Evolutionary conservation across 35 echinoderm and acorn worm species (phyloP), one percentile per base, ranked within the genome.

Genomic region (Ophiothrix spiculata): DNA sequence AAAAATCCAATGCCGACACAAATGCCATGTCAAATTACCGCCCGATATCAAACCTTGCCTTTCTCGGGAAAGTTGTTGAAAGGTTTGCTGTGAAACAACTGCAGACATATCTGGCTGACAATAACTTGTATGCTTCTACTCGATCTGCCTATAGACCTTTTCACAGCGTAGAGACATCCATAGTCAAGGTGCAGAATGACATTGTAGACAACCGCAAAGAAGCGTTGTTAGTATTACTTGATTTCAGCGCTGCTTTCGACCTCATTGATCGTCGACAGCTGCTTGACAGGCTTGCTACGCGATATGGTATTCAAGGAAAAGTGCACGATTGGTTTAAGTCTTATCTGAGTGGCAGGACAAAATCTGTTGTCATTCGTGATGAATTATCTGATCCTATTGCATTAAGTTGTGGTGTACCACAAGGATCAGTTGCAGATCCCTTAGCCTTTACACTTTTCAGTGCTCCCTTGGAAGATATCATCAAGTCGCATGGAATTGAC

Each of bases 141-240:
- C 79, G 39, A 36, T 80, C 79, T 16, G 79, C 79, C n/a, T 80
- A 80, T 31, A 32, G 79, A 16, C 32, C 16, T 29, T 21, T 39
- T 31, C 82, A 90, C 35, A 90, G 81, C 74, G 31, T 33, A 37
- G 88, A 90, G 69, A 85, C 88, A 75, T 80, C 88, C n/a, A 56
- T 41, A 31, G n/a, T 75, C 25, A 29, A 36, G 4, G 79, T 83
- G 49, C 87, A 89, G 36, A 89, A 89, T 49, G 56, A 89, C 38
- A 33, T 83, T n/a, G 46, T 90, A 12, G 82, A 86, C 56, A 33
- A 78, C 17, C 39, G 31, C 28, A 10, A 34, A 60, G 76, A 86
- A 15, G 88, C 82, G 42, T 33, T 90, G 56, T 56, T 84, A 31
- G 41, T 89, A 45, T 29, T 89, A 16, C 56, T 89, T 31, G 87